Conservation (phyloP, 2,797 vertebrate species). For the Acanthopagrus latus region DNA sequence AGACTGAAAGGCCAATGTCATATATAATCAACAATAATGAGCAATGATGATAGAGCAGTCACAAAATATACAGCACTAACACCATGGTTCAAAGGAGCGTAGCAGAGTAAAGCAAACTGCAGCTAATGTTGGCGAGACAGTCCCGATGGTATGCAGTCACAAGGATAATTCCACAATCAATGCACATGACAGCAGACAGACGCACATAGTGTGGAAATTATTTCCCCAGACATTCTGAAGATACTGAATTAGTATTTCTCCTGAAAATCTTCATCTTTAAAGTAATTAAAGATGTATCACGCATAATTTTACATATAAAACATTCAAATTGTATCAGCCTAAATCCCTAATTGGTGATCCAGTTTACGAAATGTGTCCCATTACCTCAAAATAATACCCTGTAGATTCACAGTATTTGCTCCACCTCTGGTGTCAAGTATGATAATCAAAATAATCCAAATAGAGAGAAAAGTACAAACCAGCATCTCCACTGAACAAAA, state of each 20-base stretch:
- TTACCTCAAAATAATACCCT: neutral
- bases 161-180: constrained; percentile 5
- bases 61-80: constrained; percentile 7
- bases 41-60: constrained; percentile 18
- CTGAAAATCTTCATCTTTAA: neutral
- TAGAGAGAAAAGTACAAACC: neutral
- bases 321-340: neutral
- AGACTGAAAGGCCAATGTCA: constrained; percentile 4
- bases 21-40: constrained; percentile 3
- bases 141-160: neutral
- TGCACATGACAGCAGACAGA: neutral
- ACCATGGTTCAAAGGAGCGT: neutral
- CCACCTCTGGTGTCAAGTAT: neutral
- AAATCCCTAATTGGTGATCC: neutral
- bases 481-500: neutral
- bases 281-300: neutral
- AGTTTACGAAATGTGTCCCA: neutral
- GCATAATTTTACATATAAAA: neutral
- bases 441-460: neutral
- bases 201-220: neutral
- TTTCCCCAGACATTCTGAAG: neutral
- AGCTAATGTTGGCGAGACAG: neutral
- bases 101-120: neutral
- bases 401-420: neutral
- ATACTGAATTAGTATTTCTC: neutral